A percentile compares a stretch with the other conserved stretches of the same genome.
phyloP scores from a whole-genome alignment of 2,888 invertebrate species.

The Punctoribates punctum region DNA sequence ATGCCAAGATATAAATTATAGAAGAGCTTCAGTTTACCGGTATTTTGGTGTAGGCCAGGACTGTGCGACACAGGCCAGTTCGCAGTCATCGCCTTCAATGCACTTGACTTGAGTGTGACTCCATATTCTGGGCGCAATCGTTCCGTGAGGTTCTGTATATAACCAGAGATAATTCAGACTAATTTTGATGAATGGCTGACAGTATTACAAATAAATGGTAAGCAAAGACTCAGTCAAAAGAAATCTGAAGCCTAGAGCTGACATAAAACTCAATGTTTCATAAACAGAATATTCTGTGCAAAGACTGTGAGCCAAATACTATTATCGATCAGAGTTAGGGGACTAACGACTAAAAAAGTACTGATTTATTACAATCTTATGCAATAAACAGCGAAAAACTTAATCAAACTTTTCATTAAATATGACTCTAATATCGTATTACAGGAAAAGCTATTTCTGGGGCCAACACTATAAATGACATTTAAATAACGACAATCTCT shows the following conservation, averaged over 20 bases:
- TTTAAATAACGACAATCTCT: conserved; percentile 16
- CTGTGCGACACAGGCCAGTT: conserved; percentile 54
- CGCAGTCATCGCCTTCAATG: conserved; percentile 49
- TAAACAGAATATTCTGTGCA: too few relatives aligned
- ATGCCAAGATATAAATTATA: too few relatives aligned
- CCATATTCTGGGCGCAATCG: conserved; percentile 42
- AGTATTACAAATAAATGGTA: not conserved
- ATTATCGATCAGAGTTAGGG: conserved; percentile 16
- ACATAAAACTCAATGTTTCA: too few relatives aligned
- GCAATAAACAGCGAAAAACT: not conserved
- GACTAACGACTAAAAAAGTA: not conserved
- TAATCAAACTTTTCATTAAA: not conserved
- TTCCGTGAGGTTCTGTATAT: conserved; percentile 41
- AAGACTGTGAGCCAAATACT: not conserved
- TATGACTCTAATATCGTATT: not conserved
- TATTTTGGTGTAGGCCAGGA: conserved; percentile 53
- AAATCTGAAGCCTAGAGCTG: conserved; percentile 3
- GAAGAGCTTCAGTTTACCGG: too few relatives aligned
- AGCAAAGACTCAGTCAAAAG: not conserved
- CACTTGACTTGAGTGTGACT: conserved; percentile 41
- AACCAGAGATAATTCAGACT: not conserved
- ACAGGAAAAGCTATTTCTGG: not conserved
- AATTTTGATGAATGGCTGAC: conserved; percentile 33
- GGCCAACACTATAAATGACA: not conserved
- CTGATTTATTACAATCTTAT: not conserved